Conservation (phyloP, 2,888 invertebrate species). For the Oscheius sp. region DNA sequence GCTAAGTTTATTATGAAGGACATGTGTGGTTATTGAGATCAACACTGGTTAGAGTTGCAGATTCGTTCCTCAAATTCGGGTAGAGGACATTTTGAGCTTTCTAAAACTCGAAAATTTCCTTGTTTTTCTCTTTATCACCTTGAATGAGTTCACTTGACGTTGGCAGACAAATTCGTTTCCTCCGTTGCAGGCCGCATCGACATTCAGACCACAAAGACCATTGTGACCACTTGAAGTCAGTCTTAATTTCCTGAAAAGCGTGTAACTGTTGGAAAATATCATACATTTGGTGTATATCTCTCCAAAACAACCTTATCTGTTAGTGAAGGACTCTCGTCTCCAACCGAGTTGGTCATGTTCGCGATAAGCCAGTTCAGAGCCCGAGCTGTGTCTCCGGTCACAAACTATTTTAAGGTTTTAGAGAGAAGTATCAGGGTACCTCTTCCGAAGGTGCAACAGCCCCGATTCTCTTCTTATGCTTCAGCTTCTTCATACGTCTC, state of each 20-base stretch:
- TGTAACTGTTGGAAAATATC: not conserved
- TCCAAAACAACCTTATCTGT: slow-evolving; percentile 41
- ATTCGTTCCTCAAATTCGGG: slow-evolving; percentile 17
- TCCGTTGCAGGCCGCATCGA: slow-evolving; percentile 49
- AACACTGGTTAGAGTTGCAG: slow-evolving; percentile 14
- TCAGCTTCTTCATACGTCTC: not conserved
- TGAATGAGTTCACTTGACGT: slow-evolving; percentile 2
- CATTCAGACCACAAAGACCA: slow-evolving; percentile 57
- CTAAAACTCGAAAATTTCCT: not conserved
- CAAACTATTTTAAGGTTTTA: slow-evolving; percentile 15
- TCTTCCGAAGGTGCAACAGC: not conserved
- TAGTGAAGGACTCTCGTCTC: slow-evolving; percentile 37
- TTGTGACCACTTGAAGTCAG: slow-evolving; percentile 38
- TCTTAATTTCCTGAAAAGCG: not conserved
- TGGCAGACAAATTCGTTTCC: slow-evolving; percentile 49
- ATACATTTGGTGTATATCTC: slow-evolving; percentile 30
- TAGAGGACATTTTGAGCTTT: not conserved
- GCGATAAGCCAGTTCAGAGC: slow-evolving; percentile 69
- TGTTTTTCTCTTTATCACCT: not conserved
- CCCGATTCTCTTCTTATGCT: not conserved
- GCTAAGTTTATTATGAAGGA: not conserved
- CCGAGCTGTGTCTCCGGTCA: slow-evolving; percentile 64
- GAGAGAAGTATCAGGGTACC: not conserved
- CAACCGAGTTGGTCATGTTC: slow-evolving; percentile 64
- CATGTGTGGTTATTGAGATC: slow-evolving; percentile 17